Evolutionary conservation across 2,888 invertebrate species (phyloP).

Genomic region (Drosophila hamatofila): DNA sequence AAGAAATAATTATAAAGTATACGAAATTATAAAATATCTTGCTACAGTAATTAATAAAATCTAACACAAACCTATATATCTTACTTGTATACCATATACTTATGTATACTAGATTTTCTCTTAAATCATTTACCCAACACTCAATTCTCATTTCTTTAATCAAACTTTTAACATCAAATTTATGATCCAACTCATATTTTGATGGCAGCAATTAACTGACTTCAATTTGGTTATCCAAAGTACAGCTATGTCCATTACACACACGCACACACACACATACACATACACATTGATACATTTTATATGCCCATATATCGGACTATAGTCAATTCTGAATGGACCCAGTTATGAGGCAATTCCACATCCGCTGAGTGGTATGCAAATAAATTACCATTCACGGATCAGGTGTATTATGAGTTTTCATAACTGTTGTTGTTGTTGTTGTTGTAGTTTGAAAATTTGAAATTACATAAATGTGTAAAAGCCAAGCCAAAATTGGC

Average conservation of each 20-base stretch:
- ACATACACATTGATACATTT: not conserved
- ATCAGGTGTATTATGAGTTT: slow-evolving; percentile 13
- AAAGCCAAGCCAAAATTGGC: not conserved
- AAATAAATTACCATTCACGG: slow-evolving; percentile 31
- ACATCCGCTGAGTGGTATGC: slow-evolving; percentile 37
- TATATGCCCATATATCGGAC: not conserved
- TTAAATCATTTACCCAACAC: not conserved
- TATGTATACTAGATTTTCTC: too few relatives aligned
- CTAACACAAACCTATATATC: too few relatives aligned
- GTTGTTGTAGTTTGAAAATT: not conserved
- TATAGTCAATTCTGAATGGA: slow-evolving; percentile 21
- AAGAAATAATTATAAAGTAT: too few relatives aligned
- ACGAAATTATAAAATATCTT: too few relatives aligned
- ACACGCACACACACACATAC: not conserved
- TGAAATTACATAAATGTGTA: slow-evolving; percentile 7
- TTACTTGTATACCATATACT: too few relatives aligned
- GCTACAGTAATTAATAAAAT: not conserved
- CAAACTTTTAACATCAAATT: not conserved
- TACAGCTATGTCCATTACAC: not conserved
- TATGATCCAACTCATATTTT: not conserved
- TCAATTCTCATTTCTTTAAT: not conserved
- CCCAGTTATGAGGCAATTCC: slow-evolving; percentile 26
- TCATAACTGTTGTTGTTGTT: not conserved
- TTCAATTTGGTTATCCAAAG: slow-evolving; percentile 11
- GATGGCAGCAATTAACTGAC: slow-evolving; percentile 1